Conservation (phyloP, 2,888 invertebrate genomes). For the Pseudococcus viburni region DNA sequence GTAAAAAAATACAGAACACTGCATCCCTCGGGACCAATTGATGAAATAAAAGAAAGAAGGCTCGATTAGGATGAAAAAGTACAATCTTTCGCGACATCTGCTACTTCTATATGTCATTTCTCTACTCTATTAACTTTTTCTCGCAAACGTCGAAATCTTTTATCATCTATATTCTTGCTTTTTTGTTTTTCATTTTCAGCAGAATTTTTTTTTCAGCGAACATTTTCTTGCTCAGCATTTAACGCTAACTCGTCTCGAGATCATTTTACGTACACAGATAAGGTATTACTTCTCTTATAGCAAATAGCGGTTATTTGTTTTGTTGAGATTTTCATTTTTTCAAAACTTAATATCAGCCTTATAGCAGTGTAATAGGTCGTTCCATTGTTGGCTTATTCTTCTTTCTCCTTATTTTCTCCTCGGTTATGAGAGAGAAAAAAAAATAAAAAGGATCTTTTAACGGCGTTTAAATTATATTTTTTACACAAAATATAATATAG, state of each 20-base stretch:
- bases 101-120: constrained; percentile 60
- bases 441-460: constrained; percentile 21
- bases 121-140: constrained; percentile 62
- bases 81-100: constrained; percentile 61
- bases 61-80: constrained; percentile 62
- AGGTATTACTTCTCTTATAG: constrained; percentile 23
- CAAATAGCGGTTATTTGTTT: constrained; percentile 59
- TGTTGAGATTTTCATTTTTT: constrained; percentile 60
- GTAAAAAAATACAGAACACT: not conserved
- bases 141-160: constrained; percentile 55
- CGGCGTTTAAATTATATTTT: constrained; percentile 33
- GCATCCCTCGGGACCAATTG: constrained; percentile 55
- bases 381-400: constrained; percentile 36
- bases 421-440: not conserved
- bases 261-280: constrained; percentile 41
- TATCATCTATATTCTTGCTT: constrained; percentile 58
- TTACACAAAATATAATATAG: constrained; percentile 38
- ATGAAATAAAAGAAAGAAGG: constrained; percentile 48
- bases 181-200: constrained; percentile 23
- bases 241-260: constrained; percentile 53
- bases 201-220: constrained; percentile 15
- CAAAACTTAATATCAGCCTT: constrained; percentile 55
- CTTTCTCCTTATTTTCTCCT: not conserved
- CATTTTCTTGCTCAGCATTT: constrained; percentile 6
- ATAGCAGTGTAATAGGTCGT: constrained; percentile 44